A percentile compares a stretch with the other conserved stretches of the same genome.
phyloP scores from a whole-genome alignment of 2,113 vertebrate species.

The Ariopsis seemanni region DNA sequence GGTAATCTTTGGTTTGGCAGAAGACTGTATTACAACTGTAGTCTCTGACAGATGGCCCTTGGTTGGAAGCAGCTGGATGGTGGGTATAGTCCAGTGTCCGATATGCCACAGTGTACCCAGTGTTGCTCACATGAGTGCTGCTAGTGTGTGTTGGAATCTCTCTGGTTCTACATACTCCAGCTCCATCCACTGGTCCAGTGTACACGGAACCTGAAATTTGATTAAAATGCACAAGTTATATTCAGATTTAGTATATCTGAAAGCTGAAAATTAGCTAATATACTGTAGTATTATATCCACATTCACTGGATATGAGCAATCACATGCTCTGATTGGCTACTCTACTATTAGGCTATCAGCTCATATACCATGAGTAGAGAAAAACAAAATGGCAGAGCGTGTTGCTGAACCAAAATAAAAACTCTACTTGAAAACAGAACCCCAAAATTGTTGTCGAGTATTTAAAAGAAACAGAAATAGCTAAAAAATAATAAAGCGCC shows the following conservation, averaged over 20 bases:
- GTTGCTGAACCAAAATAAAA: too few relatives aligned
- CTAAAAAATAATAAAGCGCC: accelerated
- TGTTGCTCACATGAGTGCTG: conserved; percentile 20
- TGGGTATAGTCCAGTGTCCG: conserved; percentile 12
- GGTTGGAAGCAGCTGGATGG: not conserved
- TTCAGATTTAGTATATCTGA: not conserved
- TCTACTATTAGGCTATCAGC: too few relatives aligned
- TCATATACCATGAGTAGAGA: too few relatives aligned
- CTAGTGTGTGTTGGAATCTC: conserved; percentile 31
- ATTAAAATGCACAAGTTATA: not conserved
- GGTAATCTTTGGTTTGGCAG: conserved; percentile 14
- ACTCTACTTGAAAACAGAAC: too few relatives aligned
- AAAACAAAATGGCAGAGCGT: too few relatives aligned
- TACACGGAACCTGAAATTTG: conserved; percentile 32
- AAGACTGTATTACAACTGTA: conserved; percentile 29
- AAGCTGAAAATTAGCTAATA: not conserved
- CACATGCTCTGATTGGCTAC: too few relatives aligned
- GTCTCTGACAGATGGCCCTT: conserved; percentile 16
- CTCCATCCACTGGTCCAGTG: not conserved
- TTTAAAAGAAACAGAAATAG: too few relatives aligned
- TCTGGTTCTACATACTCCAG: not conserved
- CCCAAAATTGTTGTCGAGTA: too few relatives aligned
- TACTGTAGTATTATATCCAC: not conserved
- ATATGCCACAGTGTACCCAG: conserved; percentile 46
- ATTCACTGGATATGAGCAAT: too few relatives aligned